A percentile compares a stretch with the other conserved stretches of the same genome.
Evolutionary conservation across 1,140 invertebrate species (phyloP).

Genomic region (Neodiprion lecontei): DNA sequence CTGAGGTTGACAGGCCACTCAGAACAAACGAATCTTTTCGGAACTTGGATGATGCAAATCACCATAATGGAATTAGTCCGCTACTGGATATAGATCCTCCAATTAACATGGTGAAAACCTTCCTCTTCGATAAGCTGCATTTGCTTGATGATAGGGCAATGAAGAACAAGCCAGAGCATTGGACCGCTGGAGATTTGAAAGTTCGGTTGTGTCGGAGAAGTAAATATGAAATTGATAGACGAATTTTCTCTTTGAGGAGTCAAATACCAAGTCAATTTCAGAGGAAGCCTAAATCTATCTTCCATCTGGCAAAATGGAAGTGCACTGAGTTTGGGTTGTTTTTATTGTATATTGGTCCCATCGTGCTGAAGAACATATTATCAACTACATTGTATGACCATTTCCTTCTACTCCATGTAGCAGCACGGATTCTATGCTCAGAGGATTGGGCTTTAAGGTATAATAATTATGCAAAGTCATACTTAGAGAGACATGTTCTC

Average conservation of each 20-base stretch:
- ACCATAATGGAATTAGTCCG: constrained; percentile 10
- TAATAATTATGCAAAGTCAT: neutral
- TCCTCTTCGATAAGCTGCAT: constrained; percentile 28
- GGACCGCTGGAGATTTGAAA: constrained; percentile 6
- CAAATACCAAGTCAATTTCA: constrained; percentile 30
- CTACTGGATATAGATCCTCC: constrained; percentile 9
- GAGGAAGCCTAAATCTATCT: constrained; percentile 21
- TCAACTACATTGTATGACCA: constrained; percentile 22
- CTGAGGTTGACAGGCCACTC: neutral
- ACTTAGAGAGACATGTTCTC: neutral
- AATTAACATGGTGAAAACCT: constrained; percentile 21
- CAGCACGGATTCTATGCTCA: constrained; percentile 26
- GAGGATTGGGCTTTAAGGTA: constrained; percentile 3
- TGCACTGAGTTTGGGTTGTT: constrained; percentile 31
- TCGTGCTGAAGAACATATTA: constrained; percentile 26
- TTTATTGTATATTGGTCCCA: constrained; percentile 29
- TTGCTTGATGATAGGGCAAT: constrained; percentile 15
- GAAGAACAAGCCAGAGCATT: constrained; percentile 8
- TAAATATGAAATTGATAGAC: constrained; percentile 24
- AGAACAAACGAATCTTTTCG: constrained; percentile 18
- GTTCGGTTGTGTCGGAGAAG: constrained; percentile 17
- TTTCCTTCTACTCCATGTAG: constrained; percentile 30
- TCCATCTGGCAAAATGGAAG: constrained; percentile 29
- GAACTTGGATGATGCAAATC: neutral
- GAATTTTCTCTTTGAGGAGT: constrained; percentile 17